Percentiles rank a stretch among this genome's conserved stretches.
These are phyloP conservation scores for Coryphaenoides rupestris DNA, from an alignment of 2,113 vertebrate genomes.

Conservation along the genomic window DNA sequence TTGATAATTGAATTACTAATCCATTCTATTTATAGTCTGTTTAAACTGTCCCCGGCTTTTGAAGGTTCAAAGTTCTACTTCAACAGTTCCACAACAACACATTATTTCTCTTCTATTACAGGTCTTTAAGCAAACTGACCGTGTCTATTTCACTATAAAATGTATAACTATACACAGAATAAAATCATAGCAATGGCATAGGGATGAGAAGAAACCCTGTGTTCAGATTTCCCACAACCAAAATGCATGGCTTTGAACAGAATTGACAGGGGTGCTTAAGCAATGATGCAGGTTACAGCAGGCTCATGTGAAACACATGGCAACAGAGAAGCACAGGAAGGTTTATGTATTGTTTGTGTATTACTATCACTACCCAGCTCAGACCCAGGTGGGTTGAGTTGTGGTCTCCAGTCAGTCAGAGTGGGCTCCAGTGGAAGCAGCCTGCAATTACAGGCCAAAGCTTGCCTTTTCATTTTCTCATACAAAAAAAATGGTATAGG, in stretches of 20 bases:
- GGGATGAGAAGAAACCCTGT: background rate
- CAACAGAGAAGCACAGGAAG: conserved; percentile 3
- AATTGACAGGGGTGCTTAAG: background rate
- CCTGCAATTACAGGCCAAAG: conserved; percentile 13
- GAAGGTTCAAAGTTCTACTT: conserved; percentile 1
- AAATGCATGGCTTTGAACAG: conserved; percentile 4
- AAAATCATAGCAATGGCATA: conserved; percentile 22
- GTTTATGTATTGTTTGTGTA: conserved; percentile 27
- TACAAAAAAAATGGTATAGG: too few relatives aligned
- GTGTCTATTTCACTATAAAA: conserved; percentile 33
- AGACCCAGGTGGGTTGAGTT: conserved; percentile 2
- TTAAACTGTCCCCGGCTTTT: conserved; percentile 34
- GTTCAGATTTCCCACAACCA: too few relatives aligned
- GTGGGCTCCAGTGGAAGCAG: conserved; percentile 47
- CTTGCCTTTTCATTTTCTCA: too few relatives aligned
- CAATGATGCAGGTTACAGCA: conserved; percentile 7
- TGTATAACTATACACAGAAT: conserved; percentile 43
- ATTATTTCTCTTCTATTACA: conserved; percentile 10
- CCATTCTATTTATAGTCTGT: conserved; percentile 41
- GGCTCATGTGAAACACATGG: conserved; percentile 8
- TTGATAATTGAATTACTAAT: conserved; percentile 21
- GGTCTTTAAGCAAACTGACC: conserved; percentile 43
- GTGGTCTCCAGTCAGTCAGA: conserved; percentile 19
- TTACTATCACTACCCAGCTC: conserved; percentile 39
- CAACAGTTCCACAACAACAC: background rate